Conservation (phyloP, 2,888 invertebrate genomes). For the Apodemia mormo region DNA sequence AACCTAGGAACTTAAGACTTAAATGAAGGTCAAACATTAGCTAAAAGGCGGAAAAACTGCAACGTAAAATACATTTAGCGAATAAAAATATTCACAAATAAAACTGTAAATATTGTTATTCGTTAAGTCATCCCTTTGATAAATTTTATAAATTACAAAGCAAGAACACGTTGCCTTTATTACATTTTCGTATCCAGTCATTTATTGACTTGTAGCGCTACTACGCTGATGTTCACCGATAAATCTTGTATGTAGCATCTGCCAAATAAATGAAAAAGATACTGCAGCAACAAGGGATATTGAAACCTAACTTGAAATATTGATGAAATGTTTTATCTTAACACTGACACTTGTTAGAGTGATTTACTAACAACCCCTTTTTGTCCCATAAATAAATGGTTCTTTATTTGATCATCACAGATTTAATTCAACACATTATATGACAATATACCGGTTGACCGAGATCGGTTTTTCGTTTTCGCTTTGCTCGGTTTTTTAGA, state of each 20-base stretch:
- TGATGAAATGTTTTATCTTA: constrained; percentile 16
- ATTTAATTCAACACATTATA: background rate
- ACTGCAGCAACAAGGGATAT: constrained; percentile 8
- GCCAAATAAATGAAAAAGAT: constrained; percentile 8
- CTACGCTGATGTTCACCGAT: constrained; percentile 12
- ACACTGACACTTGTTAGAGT: background rate
- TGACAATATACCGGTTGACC: too few species aligned
- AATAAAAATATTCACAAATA: too few species aligned
- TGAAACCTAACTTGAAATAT: constrained; percentile 10
- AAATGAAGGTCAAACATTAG: too few species aligned
- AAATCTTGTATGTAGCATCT: constrained; percentile 16
- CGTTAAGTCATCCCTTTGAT: background rate
- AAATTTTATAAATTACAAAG: constrained; percentile 7
- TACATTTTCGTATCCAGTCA: constrained; percentile 20
- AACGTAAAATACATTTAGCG: too few species aligned
- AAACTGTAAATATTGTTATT: too few species aligned
- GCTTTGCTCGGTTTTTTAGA: too few species aligned
- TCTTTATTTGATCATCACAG: constrained; percentile 37
- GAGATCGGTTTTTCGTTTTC: too few species aligned
- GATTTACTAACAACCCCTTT: constrained; percentile 1
- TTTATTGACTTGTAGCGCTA: constrained; percentile 9
- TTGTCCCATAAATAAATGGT: background rate
- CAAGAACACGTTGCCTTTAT: constrained; percentile 13
- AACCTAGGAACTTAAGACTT: too few species aligned
- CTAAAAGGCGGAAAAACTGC: too few species aligned